A percentile compares a stretch with the other conserved stretches of the same genome.
Conservation (phyloP, 2,888 invertebrate genomes). For the Carabus problematicus region DNA sequence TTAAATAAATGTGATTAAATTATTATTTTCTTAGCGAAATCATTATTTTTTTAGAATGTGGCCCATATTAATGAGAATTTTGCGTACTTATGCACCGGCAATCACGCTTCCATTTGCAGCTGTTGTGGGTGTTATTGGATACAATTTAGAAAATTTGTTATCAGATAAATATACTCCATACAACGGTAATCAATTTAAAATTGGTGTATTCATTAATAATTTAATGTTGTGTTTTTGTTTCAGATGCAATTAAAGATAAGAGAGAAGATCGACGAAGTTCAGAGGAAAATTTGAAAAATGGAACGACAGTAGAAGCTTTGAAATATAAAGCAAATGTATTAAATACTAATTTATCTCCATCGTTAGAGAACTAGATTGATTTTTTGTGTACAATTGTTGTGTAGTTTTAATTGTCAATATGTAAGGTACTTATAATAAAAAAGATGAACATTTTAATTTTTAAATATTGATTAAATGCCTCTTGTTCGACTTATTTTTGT, state of each 20-base stretch:
- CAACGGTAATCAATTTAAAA: conserved; percentile 63
- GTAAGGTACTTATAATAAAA: too few relatives aligned
- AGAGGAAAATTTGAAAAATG: conserved; percentile 65
- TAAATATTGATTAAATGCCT: too few relatives aligned
- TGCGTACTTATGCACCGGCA: conserved; percentile 78
- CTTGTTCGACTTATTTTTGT: too few relatives aligned
- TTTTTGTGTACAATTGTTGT: too few relatives aligned
- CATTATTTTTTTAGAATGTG: conserved; percentile 66
- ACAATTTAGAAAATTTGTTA: conserved; percentile 78
- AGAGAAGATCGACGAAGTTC: conserved; percentile 71
- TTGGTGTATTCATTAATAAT: conserved; percentile 12
- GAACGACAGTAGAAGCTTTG: conserved; percentile 71
- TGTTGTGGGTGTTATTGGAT: conserved; percentile 84
- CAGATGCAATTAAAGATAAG: conserved; percentile 77
- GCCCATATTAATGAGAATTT: conserved; percentile 71
- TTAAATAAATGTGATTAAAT: too few relatives aligned
- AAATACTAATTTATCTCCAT: conserved; percentile 72
- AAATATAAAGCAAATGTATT: conserved; percentile 72
- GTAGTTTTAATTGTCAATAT: too few relatives aligned
- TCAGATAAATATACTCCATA: conserved; percentile 81
- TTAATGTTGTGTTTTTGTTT: conserved; percentile 49
- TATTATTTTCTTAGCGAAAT: too few relatives aligned
- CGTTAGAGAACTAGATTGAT: conserved; percentile 58
- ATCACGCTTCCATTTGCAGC: conserved; percentile 84
- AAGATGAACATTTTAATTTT: too few relatives aligned